Conservation (phyloP, 1,140 invertebrate species). For the Drosophila arizonae region DNA sequence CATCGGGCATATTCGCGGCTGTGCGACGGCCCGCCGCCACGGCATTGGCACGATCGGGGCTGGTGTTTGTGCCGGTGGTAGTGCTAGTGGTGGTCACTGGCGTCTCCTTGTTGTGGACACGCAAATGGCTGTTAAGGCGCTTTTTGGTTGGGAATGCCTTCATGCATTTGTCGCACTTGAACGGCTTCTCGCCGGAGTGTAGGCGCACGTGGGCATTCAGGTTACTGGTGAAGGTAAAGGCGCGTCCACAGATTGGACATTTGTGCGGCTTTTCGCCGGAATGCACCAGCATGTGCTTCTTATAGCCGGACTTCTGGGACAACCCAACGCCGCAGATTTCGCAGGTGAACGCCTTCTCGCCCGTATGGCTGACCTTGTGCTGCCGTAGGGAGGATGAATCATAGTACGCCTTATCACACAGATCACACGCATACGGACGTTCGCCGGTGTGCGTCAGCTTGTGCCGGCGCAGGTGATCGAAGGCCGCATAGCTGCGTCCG, state of each 20-base stretch:
- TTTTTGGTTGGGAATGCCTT: slow-evolving; percentile 75
- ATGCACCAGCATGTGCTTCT: slow-evolving; percentile 80
- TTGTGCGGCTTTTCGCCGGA: slow-evolving; percentile 75
- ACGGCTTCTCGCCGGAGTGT: slow-evolving; percentile 88
- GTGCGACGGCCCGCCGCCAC: slow-evolving; percentile 28
- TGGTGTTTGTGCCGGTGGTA: not conserved
- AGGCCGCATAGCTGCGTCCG: slow-evolving; percentile 59
- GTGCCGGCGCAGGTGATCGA: slow-evolving; percentile 60
- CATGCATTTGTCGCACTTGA: slow-evolving; percentile 65
- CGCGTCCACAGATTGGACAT: slow-evolving; percentile 72
- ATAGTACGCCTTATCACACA: slow-evolving; percentile 78
- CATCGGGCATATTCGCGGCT: slow-evolving; percentile 38
- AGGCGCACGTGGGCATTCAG: slow-evolving; percentile 83
- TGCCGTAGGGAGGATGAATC: slow-evolving; percentile 74
- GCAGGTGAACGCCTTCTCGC: slow-evolving; percentile 76
- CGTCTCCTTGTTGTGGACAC: slow-evolving; percentile 66
- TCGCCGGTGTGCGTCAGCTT: slow-evolving; percentile 72
- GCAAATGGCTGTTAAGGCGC: slow-evolving; percentile 66
- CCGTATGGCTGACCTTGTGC: slow-evolving; percentile 78
- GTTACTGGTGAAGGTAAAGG: slow-evolving; percentile 80
- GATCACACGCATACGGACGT: slow-evolving; percentile 68
- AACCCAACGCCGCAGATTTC: slow-evolving; percentile 79
- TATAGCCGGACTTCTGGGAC: slow-evolving; percentile 80
- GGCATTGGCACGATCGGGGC: not conserved
- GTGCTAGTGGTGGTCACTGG: slow-evolving; percentile 24